Percentiles rank a stretch among this genome's conserved stretches.
phyloP scores from a whole-genome alignment of 2,797 vertebrate species.

The Oreortyx pictus region DNA sequence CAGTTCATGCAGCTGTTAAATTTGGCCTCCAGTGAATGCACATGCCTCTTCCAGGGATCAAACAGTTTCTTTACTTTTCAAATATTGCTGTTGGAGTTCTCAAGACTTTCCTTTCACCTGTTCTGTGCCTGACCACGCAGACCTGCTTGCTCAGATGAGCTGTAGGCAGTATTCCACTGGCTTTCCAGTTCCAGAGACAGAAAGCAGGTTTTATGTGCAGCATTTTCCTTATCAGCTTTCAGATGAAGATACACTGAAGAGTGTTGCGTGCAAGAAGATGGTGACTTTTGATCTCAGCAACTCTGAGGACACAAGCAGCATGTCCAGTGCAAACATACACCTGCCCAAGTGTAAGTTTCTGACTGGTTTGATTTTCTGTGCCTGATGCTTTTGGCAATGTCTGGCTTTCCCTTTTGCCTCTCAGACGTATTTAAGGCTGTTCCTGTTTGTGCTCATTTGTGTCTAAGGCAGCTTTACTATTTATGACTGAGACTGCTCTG shows the following conservation, averaged over 20 bases:
- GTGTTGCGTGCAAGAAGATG: constrained; percentile 77
- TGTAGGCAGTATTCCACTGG: neutral
- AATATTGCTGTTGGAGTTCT: neutral
- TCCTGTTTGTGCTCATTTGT: neutral
- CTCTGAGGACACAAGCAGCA: constrained; percentile 83
- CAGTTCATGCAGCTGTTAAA: rapidly evolving
- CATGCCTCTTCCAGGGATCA: neutral
- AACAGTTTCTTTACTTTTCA: neutral
- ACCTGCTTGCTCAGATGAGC: neutral
- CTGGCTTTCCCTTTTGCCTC: neutral
- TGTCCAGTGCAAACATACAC: constrained; percentile 47
- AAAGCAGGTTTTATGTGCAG: neutral
- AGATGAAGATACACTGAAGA: constrained; percentile 79
- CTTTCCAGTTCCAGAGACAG: neutral
- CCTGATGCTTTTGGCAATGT: neutral
- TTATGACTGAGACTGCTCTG: neutral
- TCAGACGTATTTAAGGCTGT: neutral
- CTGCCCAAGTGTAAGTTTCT: constrained; percentile 34
- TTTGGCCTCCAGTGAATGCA: neutral
- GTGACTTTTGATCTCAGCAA: constrained; percentile 89
- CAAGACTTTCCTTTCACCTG: neutral
- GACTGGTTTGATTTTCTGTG: rapidly evolving
- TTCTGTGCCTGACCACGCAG: neutral
- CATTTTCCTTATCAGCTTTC: constrained; percentile 68
- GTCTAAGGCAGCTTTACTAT: neutral